A percentile compares a stretch with the other conserved stretches of the same genome.
Evolutionary conservation across 92 coral and sea anemone genomes (phyloP).

Genomic region (Phenganax stokvisi): DNA sequence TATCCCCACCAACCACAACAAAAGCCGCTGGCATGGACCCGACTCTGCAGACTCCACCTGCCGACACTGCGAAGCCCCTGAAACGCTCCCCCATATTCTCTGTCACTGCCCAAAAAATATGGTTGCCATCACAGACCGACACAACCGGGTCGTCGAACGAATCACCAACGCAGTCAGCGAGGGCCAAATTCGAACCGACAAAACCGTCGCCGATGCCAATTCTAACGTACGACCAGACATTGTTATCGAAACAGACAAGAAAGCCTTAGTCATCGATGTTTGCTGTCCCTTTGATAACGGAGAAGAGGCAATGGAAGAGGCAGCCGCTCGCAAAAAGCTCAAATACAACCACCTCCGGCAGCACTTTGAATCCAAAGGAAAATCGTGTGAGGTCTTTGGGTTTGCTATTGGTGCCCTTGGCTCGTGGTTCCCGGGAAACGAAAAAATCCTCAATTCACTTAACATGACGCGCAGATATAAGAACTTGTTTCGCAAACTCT

Average conservation of each 20-base stretch:
- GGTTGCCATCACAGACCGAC: not conserved
- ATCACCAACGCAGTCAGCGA: not conserved
- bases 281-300: constrained; percentile 37
- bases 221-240: constrained; percentile 32
- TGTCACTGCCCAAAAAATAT: constrained; percentile 5
- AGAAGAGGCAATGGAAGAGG: constrained; percentile 15
- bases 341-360: not conserved
- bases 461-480: not conserved
- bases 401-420: constrained; percentile 3
- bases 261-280: constrained; percentile 29
- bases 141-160: not conserved
- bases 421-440: not conserved
- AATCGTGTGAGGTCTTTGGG: not conserved
- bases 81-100: constrained; percentile 19
- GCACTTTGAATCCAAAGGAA: not conserved
- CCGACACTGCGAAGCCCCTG: not conserved
- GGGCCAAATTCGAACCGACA: not conserved
- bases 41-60: too few relatives aligned
- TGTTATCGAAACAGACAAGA: constrained; percentile 18
- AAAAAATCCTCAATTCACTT: not conserved
- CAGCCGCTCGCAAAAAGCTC: not conserved
- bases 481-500: not conserved
- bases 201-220: constrained; percentile 9
- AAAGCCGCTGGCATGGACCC: not conserved
- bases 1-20: not conserved